Base-by-base conservation (phyloP, 1,140 invertebrate species). In the Dreissena polymorpha region DNA sequence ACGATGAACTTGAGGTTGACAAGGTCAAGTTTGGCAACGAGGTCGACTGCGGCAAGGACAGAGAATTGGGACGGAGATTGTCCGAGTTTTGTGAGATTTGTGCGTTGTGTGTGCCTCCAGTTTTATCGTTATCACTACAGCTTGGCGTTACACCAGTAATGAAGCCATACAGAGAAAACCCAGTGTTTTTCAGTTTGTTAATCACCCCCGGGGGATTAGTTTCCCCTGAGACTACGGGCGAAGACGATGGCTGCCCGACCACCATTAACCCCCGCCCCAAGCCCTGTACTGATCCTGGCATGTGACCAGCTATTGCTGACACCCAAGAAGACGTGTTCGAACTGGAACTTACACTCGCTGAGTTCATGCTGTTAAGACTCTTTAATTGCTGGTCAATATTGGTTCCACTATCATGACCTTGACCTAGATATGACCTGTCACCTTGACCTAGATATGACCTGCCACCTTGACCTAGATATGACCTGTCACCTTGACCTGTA, bases 121-220 rank as follows among this genome's bases (percentile, higher is more conserved):
- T 75, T 16, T 14, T 27, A 0, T 70, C 14, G 16, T 80, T 63
- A 14, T 21, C 67, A 0, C 27, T 71, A 25, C 72, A 65, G n/a
- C 60, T 64, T 2, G 80, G 49, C 12, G 73, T 75, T 55, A 73
- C 73, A 64, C 72, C 79, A 53, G 87, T 88, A 69, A 90, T 71
- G 67, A 85, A 86, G 25, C 88, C 87, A 74, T 86, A 90, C 10
- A 90, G 65, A 6, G 88, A 89, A 60, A 85, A 87, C 53, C 90
- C 89, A 27, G 86, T 89, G 79, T 82, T 88, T 86, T 89, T 90
- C 23, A 91, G 74, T 82, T 89, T 89, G 39, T 88, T 84, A 12
- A 90, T 69, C 14, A 89, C 79, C 49, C 71, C 71, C 69, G 82
- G 27, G 68, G 64, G 53, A 29, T 53, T 71, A 77, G 80, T 71